Percentiles rank a stretch among this genome's conserved stretches.
Conservation (phyloP, 2,797 vertebrate genomes). For the Enteromius thamalakanensis region DNA sequence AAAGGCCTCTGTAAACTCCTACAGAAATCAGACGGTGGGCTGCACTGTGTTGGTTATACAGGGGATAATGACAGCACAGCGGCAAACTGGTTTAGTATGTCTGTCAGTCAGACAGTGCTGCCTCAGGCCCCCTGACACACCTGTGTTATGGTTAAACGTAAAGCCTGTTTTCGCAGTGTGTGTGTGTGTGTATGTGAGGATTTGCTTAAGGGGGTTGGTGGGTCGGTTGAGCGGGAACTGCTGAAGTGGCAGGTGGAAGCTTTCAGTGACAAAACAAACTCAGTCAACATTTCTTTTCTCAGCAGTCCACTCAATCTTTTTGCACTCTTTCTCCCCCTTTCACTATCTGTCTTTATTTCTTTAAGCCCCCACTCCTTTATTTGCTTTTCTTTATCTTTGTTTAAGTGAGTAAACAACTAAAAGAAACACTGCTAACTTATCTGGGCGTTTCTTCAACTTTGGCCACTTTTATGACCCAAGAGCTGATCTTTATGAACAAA, state of each 20-base stretch:
- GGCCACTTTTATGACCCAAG: neutral
- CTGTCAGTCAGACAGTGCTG: constrained; percentile 57
- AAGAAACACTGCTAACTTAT: constrained; percentile 17
- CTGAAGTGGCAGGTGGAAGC: constrained; percentile 59
- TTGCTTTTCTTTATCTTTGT: constrained; percentile 27
- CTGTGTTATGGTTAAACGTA: constrained; percentile 62
- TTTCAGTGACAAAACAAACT: constrained; percentile 61
- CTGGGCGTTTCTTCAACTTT: neutral
- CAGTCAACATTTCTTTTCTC: constrained; percentile 49
- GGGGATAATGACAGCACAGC: constrained; percentile 58
- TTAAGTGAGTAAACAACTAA: constrained; percentile 24
- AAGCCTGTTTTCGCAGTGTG: constrained; percentile 59
- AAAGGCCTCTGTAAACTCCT: constrained; percentile 31
- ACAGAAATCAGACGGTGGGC: constrained; percentile 40
- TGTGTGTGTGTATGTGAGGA: constrained; percentile 27
- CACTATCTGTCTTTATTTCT: constrained; percentile 32
- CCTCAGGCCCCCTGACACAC: constrained; percentile 62
- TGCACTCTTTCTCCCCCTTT: constrained; percentile 28
- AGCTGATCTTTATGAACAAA: neutral
- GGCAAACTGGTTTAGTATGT: constrained; percentile 62
- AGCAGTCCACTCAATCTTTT: constrained; percentile 47
- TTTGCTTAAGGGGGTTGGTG: constrained; percentile 57
- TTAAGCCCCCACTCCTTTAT: constrained; percentile 7
- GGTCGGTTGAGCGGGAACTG: constrained; percentile 56
- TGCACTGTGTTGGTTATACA: constrained; percentile 40